Base-by-base conservation (phyloP, 2,113 vertebrate genomes). In the Dicrurus megarhynchus region DNA sequence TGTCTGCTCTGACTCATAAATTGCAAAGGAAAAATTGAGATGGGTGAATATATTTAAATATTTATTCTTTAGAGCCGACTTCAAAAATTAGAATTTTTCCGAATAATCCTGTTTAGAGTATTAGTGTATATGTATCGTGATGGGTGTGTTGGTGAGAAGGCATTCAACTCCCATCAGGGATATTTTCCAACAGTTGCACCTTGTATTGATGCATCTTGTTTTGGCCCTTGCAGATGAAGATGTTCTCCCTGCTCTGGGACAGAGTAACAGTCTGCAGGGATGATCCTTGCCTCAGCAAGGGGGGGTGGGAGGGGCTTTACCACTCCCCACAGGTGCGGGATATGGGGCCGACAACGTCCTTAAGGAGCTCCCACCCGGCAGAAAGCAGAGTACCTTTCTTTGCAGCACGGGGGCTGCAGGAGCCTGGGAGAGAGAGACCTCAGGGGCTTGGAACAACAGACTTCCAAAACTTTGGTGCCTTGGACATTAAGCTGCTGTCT, bases 1-100 rank as follows among this genome's bases (percentile, higher is more conserved):
- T 46, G 49, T 91, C 94, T 93, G 52, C 64, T 94, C 85, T 93
- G 92, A 94, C 92, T 94, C 89, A 79, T 64, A 75, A 87, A 78
- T 81, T 50, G 50, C 52, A 64, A 93, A 80, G 73, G 53, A 76
- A 91, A 93, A 56, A 41, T 49, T 32, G 73, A 69, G 55, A 77
- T 61, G 50, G 23, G 52, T 82, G 69, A 82, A 81, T 88, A 74
- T 77, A 84, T 93, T 92, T 93, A 68, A 91, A 90, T 65, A 80
- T 23, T n/a, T 84, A 59, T 94, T 91, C 30, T 84, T 88, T 90
- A 81, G 16, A 70, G 16, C 16, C 83, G 82, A 49, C 47, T 94
- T 88, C 6, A 87, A 59, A 94, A 94, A 52, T 63, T n/a, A 68
- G 39, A 70, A 33, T 86, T 92, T 84, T 33, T 65, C 57, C 65